These are phyloP conservation scores for Oithona nana DNA, from an alignment of 2,888 invertebrate genomes.

Conservation along the genomic window DNA sequence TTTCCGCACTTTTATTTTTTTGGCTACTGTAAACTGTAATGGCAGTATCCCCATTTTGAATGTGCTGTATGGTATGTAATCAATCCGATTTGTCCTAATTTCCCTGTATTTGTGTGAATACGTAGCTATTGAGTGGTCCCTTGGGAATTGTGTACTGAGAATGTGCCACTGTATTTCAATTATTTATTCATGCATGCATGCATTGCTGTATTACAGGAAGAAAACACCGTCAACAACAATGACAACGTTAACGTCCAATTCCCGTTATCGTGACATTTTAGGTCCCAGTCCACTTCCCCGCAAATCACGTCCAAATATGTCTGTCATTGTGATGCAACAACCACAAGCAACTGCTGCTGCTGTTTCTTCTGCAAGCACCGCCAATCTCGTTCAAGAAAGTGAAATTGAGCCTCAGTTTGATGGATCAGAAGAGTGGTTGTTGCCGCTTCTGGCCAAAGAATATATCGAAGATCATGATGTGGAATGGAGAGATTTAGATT, in stretches of 20 bases:
- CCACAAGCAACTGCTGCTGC: background rate
- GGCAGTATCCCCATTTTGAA: too few species aligned
- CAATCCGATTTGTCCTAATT: too few species aligned
- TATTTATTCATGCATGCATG: background rate
- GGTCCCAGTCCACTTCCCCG: background rate
- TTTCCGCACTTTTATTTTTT: too few species aligned
- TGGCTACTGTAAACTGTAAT: too few species aligned
- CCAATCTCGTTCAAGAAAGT: background rate
- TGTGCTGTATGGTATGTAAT: too few species aligned
- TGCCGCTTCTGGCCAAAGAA: background rate
- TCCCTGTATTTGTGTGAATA: too few species aligned
- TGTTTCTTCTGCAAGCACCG: too few species aligned
- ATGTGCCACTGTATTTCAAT: too few species aligned
- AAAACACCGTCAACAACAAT: background rate
- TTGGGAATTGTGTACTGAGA: too few species aligned
- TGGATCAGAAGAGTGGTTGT: background rate
- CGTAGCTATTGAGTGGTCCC: too few species aligned
- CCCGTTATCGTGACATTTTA: background rate
- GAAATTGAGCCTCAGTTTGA: background rate
- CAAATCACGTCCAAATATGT: background rate
- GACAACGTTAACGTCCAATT: background rate
- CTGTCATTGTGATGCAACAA: background rate
- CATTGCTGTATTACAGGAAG: background rate
- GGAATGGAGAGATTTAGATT: constrained; percentile 8
- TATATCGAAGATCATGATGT: constrained; percentile 8